phyloP scores from a whole-genome alignment of 2,113 vertebrate genomes.

The Chaetura pelagica region DNA sequence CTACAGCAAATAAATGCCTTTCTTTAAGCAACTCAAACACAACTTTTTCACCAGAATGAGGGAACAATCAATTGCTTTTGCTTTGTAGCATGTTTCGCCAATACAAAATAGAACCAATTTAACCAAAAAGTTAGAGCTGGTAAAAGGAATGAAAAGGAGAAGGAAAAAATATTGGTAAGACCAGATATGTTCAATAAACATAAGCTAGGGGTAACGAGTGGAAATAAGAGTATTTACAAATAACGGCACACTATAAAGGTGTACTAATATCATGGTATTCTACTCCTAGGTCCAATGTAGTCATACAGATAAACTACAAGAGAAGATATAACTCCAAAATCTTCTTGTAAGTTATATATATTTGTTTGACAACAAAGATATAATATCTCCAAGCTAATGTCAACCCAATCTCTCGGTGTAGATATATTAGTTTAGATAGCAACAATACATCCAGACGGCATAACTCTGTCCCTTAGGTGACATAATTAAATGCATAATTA shows the following conservation, averaged over 20 bases:
- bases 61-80: neutral
- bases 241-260: neutral
- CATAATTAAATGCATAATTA: conserved; percentile 39
- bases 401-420: neutral
- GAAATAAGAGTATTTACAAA: neutral
- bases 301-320: neutral
- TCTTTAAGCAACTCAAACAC: neutral
- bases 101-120: neutral
- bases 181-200: neutral
- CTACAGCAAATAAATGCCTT: neutral
- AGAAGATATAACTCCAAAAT: neutral
- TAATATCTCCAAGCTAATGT: neutral
- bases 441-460: neutral
- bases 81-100: neutral
- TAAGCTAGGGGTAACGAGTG: neutral
- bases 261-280: too few species aligned
- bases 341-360: neutral
- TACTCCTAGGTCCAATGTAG: neutral
- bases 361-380: neutral
- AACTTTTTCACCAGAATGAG: neutral
- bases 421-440: neutral
- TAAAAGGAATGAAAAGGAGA: neutral
- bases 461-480: neutral
- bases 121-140: neutral
- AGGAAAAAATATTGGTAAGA: neutral